Conservation (phyloP, 2,797 vertebrate genomes). For the Clarias pachynema region DNA sequence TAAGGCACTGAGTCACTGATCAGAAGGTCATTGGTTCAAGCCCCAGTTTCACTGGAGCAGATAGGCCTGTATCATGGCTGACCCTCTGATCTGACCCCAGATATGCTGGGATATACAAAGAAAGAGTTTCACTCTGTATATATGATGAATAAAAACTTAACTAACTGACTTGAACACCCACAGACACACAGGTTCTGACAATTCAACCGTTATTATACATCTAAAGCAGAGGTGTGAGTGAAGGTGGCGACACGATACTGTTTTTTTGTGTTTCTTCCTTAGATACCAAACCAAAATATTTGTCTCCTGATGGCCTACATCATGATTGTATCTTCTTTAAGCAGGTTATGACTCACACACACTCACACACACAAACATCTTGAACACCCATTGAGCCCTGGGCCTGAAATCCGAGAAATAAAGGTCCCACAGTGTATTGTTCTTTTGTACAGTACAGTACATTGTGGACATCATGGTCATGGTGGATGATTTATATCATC, state of each 20-base stretch:
- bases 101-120: too few relatives aligned
- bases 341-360: background rate
- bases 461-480: background rate
- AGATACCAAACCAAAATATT: background rate
- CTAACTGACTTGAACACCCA: background rate
- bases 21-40: too few relatives aligned
- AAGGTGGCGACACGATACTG: background rate
- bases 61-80: too few relatives aligned
- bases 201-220: background rate
- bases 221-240: background rate
- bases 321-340: background rate
- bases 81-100: too few relatives aligned
- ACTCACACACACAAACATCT: too few relatives aligned
- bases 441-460: too few relatives aligned
- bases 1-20: too few relatives aligned
- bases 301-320: background rate
- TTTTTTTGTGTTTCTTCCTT: background rate
- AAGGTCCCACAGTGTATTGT: background rate
- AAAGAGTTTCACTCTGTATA: too few relatives aligned
- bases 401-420: background rate
- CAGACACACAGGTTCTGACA: background rate
- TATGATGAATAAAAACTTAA: background rate
- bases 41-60: too few relatives aligned
- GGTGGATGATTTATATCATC: background rate
- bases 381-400: background rate